Evolutionary conservation across 2,888 invertebrate genomes (phyloP), one percentile per base, ranked within the genome.

Genomic region (Gnatocerus cornutus): DNA sequence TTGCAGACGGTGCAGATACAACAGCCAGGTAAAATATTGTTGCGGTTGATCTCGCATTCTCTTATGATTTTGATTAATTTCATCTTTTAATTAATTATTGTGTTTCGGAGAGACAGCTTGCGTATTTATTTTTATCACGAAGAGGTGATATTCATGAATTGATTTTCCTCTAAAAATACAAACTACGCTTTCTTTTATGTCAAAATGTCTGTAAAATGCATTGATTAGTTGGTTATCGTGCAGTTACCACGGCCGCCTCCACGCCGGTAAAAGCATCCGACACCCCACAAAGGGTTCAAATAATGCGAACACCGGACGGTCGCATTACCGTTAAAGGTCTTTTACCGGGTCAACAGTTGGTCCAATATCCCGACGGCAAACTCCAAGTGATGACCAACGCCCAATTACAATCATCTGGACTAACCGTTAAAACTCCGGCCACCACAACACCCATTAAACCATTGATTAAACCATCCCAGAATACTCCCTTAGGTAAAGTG

Each of bases 351-450:
- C 98, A 98, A 82, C 97, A 97, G 81, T 86, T 98, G 64, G 92
- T 97, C 45, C 95, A 97, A 83, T 92, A 96, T 89, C 93, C 97
- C 0, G 97, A 98, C 84, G 98, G 98, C 0, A 95, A 96, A 82
- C 86, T 97, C 16, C 97, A 97, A 81, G 92, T 97, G 12, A 88
- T 94, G 33, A 92, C 90, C 82, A 89, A 91, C 7, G 88, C 89
- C 5, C 91, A 91, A 79, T 76, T 82, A 58, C 80, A 80, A 68
- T 83, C 87, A n/a, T 83, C 87, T 61, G 79, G 84, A 84, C 46
- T 84, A 80, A 76, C 80, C 82, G 74, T 85, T 81, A 63, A 79
- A 79, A 73, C 81, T 74, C 82, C 83, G 77, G 79, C 85, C 73
- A 76, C 84, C 14, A 72, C 84, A 27, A 68, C 82, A 69, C 76